Evolutionary conservation across 1,140 invertebrate genomes (phyloP), one percentile per base, ranked within the genome.

Genomic region (Atta colombica): DNA sequence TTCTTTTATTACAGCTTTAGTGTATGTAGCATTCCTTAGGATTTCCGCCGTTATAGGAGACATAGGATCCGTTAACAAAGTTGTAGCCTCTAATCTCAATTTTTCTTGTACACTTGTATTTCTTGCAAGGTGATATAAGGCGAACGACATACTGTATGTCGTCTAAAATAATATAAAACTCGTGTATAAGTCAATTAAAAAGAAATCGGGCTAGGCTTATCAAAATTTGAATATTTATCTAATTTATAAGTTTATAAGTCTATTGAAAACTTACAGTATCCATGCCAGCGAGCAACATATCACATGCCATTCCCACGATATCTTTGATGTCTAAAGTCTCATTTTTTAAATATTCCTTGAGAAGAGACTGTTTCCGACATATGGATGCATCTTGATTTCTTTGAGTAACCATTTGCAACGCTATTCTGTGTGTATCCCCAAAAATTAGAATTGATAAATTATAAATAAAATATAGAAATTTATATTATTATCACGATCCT

Each of bases 1-100:
- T 95, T 99, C 98, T 93, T 99, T 99, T 4, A 99, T 93, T 35
- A 97, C 97, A 18, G 97, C 97, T 93, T 97, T 97, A 0, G 97
- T 95, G 91, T 98, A 99, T 12, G 93, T 92, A 18, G 98, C 97
- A 61, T 97, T 95, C 18, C 94, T 94, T 12, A 98, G 89, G 8
- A 95, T 93, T 66, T 97, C 96, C 5, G 94, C 88, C 3, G 96
- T 97, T 7, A 98, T 93, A 2, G 94, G 78, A 25, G 95, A 91
- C 66, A 96, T 92, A 68, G 94, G 90, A 58, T 94, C 92, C 3
- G 96, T 95, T 8, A 98, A 92, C 2, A 98, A 92, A 5, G 90
- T 91, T 0, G 91, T 77, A 0, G 97, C 95, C 95, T 99, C 98
- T 75, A 96, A 88, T 81, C 96, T 96, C 4, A 99, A 90, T 86